These are phyloP conservation scores for Harpalus rufipes DNA, from an alignment of 2,888 invertebrate genomes.

Conservation along the genomic window DNA sequence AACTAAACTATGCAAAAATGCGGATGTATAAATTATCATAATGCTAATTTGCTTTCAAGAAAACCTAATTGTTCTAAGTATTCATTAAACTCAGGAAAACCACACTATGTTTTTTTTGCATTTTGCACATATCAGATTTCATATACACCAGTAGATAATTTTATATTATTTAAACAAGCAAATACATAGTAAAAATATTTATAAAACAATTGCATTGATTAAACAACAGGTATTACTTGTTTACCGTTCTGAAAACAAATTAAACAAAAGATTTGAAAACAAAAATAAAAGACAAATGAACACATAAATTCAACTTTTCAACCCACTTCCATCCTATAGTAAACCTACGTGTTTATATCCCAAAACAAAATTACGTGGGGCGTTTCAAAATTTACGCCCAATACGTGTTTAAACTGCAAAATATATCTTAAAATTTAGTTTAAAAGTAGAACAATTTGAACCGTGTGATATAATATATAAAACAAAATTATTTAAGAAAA, in stretches of 20 bases:
- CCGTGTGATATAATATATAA: no score
- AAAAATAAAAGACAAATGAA: not conserved
- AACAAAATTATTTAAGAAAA: no score
- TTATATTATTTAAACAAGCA: not conserved
- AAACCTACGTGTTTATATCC: not conserved
- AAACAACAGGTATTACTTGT: not conserved
- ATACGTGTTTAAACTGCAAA: not conserved
- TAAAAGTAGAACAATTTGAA: no score
- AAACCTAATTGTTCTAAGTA: not conserved
- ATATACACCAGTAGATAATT: not conserved
- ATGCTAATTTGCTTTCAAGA: not conserved
- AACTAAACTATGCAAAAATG: not conserved
- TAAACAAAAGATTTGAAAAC: not conserved
- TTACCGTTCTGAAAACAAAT: not conserved
- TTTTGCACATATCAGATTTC: constrained; percentile 2
- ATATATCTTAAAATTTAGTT: no score
- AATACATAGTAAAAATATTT: not conserved
- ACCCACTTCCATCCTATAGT: not conserved
- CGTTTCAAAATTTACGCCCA: not conserved
- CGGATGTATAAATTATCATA: not conserved
- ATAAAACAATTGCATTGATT: not conserved
- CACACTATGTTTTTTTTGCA: not conserved
- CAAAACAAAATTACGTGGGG: not conserved
- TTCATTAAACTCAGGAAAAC: not conserved
- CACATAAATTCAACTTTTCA: not conserved